Evolutionary conservation across 2,113 vertebrate species (phyloP).

Genomic region (Macrotis lagotis): DNA sequence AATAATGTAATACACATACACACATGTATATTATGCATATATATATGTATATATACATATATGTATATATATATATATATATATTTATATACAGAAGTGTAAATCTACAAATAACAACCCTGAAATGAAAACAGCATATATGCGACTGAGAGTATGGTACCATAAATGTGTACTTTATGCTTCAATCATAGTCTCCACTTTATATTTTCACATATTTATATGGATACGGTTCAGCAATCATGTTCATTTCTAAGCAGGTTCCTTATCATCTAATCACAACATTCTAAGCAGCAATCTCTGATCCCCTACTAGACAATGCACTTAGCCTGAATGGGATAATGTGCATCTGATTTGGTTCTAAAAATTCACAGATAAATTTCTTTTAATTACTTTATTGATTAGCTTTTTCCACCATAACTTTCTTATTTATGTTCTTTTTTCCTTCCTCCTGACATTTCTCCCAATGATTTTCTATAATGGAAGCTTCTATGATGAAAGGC

Average conservation of each 20-base stretch:
- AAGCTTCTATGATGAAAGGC: neutral
- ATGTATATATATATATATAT: too few species aligned
- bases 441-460: neutral
- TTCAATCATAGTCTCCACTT: neutral
- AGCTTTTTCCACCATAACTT: neutral
- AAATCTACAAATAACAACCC: neutral
- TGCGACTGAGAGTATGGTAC: neutral
- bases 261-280: neutral
- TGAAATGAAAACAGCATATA: neutral
- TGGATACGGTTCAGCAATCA: accelerated
- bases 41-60: too few species aligned
- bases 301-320: neutral
- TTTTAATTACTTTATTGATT: neutral
- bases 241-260: neutral
- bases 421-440: neutral
- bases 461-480: neutral
- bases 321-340: neutral
- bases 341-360: neutral
- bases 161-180: accelerated
- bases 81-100: too few species aligned
- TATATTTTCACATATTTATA: neutral
- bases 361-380: neutral
- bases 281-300: neutral
- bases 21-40: too few species aligned
- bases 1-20: too few species aligned